Base-by-base conservation (phyloP, 1,140 invertebrate genomes). In the Cyphomyrmex costatus region DNA sequence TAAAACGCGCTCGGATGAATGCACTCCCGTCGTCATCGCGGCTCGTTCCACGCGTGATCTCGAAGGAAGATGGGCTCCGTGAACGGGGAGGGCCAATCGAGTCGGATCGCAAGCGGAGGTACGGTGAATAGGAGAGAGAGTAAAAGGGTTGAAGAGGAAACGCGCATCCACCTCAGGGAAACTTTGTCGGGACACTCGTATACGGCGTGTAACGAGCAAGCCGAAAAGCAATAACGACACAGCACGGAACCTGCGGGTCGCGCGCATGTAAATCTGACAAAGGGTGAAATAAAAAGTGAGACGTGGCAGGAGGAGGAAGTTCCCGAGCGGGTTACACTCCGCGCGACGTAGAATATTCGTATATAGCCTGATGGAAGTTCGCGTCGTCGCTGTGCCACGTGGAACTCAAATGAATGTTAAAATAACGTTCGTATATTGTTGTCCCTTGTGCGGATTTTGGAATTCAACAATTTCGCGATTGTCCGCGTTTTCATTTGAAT, bases 321-420 rank as follows among this genome's bases (percentile, higher is more conserved):
- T 82, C 24, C 53, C 66, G 66, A 46, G 79, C 79, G 66, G 51
- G 66, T 82, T 71, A 33, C 77, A 79, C 46, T 61, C 58, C 65
- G 65, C 46, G 36, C 74, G 24, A 27, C 27, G 30, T 14, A 12
- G 66, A 82, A 58, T 58, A 60, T 73, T 46, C 66, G 65, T 12
- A n/a, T n/a, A n/a, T n/a, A 10, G 51, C 30, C 51, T 30, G 36
- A 53, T 46, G 66, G 51, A 82, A 73, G 27, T 73, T 36, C 21
- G n/a, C n/a, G n/a, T n/a, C n/a, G 66, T 82, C 56, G 53, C 61
- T 83, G 79, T 16, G 56, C 24, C 10, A 36, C n/a, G 24, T n/a
- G n/a, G n/a, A 83, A 73, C 68, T 83, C 79, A 49, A 83, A 83
- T 83, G 68, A 74, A 83, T 83, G 79, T 83, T 74, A 53, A 83